Percentiles rank a stretch among this genome's conserved stretches.
These are phyloP conservation scores for Zingel zingel DNA, from an alignment of 2,113 vertebrate species.

Conservation along the genomic window DNA sequence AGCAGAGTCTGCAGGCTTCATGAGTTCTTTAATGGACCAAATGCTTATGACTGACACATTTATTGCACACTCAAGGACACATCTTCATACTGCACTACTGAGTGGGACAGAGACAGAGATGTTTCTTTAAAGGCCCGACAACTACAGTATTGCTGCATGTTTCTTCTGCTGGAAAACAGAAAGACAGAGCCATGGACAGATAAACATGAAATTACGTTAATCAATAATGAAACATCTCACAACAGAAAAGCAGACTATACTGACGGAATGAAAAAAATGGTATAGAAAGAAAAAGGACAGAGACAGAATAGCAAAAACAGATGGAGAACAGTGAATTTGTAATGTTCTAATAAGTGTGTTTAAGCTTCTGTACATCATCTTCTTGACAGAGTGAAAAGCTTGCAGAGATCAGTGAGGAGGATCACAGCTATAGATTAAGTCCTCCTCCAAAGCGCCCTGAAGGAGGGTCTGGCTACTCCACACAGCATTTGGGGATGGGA, in stretches of 20 bases:
- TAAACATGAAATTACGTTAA: background rate
- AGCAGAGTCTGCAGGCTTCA: slow-evolving; percentile 37
- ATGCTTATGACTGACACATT: slow-evolving; percentile 36
- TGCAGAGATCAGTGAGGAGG: background rate
- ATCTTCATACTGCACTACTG: slow-evolving; percentile 22
- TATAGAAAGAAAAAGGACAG: background rate
- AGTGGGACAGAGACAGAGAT: background rate
- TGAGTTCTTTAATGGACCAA: slow-evolving; percentile 42
- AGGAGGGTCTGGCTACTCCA: no score
- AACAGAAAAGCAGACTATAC: background rate
- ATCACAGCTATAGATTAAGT: no score
- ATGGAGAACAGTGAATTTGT: background rate
- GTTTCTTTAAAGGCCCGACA: background rate
- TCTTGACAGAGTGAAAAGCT: background rate
- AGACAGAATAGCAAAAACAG: background rate
- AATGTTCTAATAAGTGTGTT: background rate
- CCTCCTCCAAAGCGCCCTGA: no score
- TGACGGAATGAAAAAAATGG: background rate
- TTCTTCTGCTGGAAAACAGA: background rate
- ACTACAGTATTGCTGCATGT: background rate
- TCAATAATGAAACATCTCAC: background rate
- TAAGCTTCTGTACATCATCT: background rate
- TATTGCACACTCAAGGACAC: slow-evolving; percentile 12
- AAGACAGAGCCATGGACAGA: background rate
- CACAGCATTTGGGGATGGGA: no score